Percentiles rank a stretch among this genome's conserved stretches.
Conservation (phyloP, 2,888 invertebrate genomes). For the Cephus pulcher region DNA sequence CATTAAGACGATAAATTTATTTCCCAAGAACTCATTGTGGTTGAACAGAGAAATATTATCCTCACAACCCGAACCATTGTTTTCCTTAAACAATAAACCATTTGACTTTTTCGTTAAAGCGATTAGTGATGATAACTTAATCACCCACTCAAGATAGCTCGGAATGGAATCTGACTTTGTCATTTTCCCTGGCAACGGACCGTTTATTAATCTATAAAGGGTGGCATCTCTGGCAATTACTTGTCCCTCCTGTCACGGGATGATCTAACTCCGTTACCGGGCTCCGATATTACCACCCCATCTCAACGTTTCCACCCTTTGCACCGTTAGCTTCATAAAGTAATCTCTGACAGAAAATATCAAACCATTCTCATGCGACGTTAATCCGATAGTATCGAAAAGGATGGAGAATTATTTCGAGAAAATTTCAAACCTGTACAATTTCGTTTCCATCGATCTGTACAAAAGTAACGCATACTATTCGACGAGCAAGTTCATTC, state of each 20-base stretch:
- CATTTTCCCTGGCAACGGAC: constrained; percentile 5
- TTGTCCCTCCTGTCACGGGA: constrained; percentile 19
- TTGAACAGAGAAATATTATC: background rate
- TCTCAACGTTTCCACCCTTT: constrained; percentile 5
- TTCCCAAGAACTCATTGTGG: background rate
- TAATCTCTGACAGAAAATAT: constrained; percentile 18
- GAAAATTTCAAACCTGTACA: constrained; percentile 9
- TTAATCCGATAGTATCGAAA: constrained; percentile 6
- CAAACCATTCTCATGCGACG: constrained; percentile 17
- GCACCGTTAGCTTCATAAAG: constrained; percentile 5
- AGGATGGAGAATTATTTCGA: constrained; percentile 1
- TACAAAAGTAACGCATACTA: background rate
- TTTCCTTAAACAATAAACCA: background rate
- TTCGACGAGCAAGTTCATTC: background rate
- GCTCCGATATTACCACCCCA: constrained; percentile 9
- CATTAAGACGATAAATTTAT: background rate
- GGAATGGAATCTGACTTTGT: constrained; percentile 3
- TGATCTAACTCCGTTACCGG: constrained; percentile 22
- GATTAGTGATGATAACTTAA: background rate
- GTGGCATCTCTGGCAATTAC: constrained; percentile 24
- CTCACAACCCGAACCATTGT: background rate
- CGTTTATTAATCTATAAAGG: constrained; percentile 23
- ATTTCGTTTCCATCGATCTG: background rate
- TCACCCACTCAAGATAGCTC: constrained; percentile 1
- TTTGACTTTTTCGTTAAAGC: background rate